Conservation (phyloP, 2,113 vertebrate species). For the Ochotona curzoniae region DNA sequence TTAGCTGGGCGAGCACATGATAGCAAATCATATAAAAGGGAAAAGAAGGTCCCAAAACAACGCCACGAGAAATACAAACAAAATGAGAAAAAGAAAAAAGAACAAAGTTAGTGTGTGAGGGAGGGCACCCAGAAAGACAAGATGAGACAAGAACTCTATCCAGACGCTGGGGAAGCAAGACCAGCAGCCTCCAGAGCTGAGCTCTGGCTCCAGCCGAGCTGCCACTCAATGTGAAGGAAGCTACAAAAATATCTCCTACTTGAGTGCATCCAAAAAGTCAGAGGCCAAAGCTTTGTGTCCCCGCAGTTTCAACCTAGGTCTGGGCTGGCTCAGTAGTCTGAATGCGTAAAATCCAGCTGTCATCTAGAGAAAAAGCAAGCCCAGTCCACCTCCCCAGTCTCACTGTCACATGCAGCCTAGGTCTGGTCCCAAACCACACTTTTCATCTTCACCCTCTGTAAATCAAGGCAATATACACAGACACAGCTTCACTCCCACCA, state of each 20-base stretch:
- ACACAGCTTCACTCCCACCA: background rate
- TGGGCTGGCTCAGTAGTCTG: slow-evolving; percentile 63
- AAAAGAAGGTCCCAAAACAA: background rate
- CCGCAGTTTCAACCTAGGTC: slow-evolving; percentile 27
- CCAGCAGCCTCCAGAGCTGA: rapidly evolving
- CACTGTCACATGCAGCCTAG: background rate
- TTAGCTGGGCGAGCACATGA: slow-evolving; percentile 61
- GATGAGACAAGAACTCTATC: background rate
- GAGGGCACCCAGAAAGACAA: background rate
- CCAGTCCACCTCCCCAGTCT: background rate
- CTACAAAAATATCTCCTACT: slow-evolving; percentile 45
- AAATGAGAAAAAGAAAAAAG: background rate
- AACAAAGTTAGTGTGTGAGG: background rate
- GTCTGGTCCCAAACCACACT: background rate
- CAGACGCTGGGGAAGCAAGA: background rate
- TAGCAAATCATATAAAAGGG: slow-evolving; percentile 42
- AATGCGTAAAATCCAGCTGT: slow-evolving; percentile 32
- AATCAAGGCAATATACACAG: background rate
- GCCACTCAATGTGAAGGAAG: background rate
- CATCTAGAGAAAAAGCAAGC: background rate
- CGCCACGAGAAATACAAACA: slow-evolving; percentile 26
- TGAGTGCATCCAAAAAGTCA: background rate
- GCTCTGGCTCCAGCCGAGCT: background rate
- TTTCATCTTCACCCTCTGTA: background rate
- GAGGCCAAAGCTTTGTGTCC: slow-evolving; percentile 52